These are phyloP conservation scores for Festucalex cinctus DNA, from an alignment of 2,113 vertebrate genomes.

Conservation along the genomic window DNA sequence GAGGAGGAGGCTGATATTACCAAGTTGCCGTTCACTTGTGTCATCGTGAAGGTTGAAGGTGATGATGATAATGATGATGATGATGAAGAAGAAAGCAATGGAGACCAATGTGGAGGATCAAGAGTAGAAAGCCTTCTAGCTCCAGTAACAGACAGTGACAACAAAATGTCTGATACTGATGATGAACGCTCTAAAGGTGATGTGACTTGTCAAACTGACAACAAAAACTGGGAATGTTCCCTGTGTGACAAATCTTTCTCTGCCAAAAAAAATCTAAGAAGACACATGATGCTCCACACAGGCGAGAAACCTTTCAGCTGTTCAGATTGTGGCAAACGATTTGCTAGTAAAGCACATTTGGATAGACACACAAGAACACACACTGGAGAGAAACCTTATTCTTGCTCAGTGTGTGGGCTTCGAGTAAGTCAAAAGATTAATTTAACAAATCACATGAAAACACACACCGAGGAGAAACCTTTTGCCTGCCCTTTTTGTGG, in stretches of 20 bases:
- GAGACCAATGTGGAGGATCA: background rate
- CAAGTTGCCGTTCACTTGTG: background rate
- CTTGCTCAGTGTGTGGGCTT: background rate
- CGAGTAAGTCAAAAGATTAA: background rate
- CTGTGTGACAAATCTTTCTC: background rate
- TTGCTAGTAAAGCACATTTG: background rate
- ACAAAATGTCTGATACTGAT: background rate
- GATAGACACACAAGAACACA: background rate
- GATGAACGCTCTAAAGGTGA: background rate
- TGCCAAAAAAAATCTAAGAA: background rate
- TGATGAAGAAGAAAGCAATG: background rate
- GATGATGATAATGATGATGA: background rate
- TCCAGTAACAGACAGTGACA: background rate
- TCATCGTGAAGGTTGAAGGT: background rate
- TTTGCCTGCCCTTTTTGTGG: background rate
- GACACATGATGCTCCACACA: background rate
- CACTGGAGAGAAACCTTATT: conserved; percentile 1
- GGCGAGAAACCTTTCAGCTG: background rate
- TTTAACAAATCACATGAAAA: background rate
- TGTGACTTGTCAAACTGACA: background rate
- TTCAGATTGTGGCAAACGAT: background rate
- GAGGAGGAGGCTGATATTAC: background rate
- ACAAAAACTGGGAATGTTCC: background rate
- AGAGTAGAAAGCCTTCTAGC: background rate
- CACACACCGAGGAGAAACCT: background rate